These are phyloP conservation scores for Cathartes aura DNA, from an alignment of 2,113 vertebrate genomes.

Conservation along the genomic window DNA sequence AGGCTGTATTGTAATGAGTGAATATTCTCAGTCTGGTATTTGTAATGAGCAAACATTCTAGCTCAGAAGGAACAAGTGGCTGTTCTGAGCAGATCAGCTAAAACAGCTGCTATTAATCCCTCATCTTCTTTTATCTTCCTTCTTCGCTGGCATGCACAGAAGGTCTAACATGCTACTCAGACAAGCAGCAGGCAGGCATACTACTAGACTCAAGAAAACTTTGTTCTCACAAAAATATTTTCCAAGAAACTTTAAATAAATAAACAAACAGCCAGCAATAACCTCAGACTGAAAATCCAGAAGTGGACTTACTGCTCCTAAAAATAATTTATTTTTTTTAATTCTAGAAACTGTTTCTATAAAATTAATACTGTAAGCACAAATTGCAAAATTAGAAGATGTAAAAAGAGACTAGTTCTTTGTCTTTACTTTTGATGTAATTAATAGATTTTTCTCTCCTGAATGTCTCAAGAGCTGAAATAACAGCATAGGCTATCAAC, in stretches of 20 bases:
- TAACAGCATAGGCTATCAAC: not conserved
- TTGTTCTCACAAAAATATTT: not conserved
- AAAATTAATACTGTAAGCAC: not conserved
- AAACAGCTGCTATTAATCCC: not conserved
- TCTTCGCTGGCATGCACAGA: not conserved
- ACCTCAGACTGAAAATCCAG: not conserved
- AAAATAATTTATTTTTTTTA: not conserved
- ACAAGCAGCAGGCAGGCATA: not conserved
- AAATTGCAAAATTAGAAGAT: not conserved
- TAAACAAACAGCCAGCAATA: not conserved
- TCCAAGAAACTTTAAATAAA: not conserved
- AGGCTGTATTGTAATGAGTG: not conserved
- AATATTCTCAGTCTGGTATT: not conserved
- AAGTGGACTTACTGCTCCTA: not conserved
- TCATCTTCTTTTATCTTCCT: not conserved
- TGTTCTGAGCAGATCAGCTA: not conserved
- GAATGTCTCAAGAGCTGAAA: not conserved
- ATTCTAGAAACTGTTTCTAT: not conserved
- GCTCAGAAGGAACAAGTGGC: not conserved
- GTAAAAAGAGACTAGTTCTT: not conserved
- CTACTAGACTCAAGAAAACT: not conserved
- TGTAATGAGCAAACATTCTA: not conserved
- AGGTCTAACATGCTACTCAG: not conserved
- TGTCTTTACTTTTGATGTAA: not conserved
- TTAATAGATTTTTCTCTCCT: not conserved